phyloP scores from a whole-genome alignment of 2,888 invertebrate genomes.

The Girardia tigrina region DNA sequence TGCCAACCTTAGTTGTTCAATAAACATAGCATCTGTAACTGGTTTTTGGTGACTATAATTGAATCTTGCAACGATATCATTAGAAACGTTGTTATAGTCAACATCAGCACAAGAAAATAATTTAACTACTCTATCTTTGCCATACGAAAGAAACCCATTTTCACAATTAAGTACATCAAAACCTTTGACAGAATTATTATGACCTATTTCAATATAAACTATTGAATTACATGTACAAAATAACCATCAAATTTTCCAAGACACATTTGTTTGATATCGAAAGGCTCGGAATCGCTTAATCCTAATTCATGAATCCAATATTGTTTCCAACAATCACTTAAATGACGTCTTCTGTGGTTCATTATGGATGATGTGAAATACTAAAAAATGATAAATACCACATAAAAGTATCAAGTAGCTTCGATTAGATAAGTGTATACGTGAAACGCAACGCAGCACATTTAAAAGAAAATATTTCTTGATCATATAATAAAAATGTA shows the following conservation, averaged over 20 bases:
- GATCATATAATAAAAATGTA: no score
- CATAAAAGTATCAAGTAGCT: no score
- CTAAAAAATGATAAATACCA: no score
- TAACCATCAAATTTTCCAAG: slow-evolving; percentile 10
- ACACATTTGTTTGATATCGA: not conserved
- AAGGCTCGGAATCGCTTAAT: not conserved
- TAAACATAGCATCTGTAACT: not conserved
- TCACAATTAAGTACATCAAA: slow-evolving; percentile 15
- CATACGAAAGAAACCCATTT: not conserved
- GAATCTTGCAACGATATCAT: not conserved
- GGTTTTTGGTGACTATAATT: slow-evolving; percentile 9
- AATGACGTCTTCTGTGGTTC: not conserved
- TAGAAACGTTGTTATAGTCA: not conserved
- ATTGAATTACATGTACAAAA: no score
- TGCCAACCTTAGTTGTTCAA: not conserved
- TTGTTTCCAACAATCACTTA: not conserved
- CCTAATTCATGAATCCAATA: not conserved
- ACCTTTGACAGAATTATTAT: not conserved
- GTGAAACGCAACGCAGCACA: no score
- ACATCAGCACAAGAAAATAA: not conserved
- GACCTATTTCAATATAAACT: no score
- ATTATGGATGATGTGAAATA: not conserved
- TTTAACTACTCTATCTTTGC: slow-evolving; percentile 8
- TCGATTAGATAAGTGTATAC: no score
- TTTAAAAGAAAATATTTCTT: no score